phyloP scores from a whole-genome alignment of 2,888 invertebrate species.

The Suillia variegata region DNA sequence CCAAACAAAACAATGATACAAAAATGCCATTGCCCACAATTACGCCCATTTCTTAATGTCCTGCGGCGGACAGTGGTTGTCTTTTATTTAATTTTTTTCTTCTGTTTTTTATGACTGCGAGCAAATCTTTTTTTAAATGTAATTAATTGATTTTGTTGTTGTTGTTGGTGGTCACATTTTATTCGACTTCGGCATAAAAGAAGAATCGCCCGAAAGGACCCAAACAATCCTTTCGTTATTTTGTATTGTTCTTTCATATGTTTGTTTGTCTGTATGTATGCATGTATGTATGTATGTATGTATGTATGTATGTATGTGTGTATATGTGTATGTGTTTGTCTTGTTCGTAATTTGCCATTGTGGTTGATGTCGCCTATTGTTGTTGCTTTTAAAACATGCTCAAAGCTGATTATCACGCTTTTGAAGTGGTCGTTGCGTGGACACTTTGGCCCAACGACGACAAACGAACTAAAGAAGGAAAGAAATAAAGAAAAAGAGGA shows the following conservation, averaged over 20 bases:
- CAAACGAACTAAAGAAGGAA: background rate
- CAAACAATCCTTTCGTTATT: background rate
- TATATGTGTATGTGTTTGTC: no score
- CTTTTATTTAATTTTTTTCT: background rate
- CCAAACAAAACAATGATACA: no score
- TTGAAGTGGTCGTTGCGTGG: background rate
- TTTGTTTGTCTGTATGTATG: no score
- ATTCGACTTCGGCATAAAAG: background rate
- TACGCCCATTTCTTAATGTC: background rate
- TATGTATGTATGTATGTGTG: no score
- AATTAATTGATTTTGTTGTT: conserved; percentile 3
- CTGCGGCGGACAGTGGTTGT: background rate
- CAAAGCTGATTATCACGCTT: background rate
- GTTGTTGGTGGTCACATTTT: background rate
- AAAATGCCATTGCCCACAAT: no score
- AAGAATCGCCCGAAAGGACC: background rate
- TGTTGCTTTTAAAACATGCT: background rate
- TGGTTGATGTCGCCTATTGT: background rate
- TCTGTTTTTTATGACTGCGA: background rate
- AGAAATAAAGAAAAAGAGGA: background rate
- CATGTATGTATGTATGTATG: no score
- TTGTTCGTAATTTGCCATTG: background rate
- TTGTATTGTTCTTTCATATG: background rate
- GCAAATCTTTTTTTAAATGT: background rate
- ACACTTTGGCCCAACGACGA: no score